Conservation (phyloP, 2,797 vertebrate species). For the Aphelocoma californica region DNA sequence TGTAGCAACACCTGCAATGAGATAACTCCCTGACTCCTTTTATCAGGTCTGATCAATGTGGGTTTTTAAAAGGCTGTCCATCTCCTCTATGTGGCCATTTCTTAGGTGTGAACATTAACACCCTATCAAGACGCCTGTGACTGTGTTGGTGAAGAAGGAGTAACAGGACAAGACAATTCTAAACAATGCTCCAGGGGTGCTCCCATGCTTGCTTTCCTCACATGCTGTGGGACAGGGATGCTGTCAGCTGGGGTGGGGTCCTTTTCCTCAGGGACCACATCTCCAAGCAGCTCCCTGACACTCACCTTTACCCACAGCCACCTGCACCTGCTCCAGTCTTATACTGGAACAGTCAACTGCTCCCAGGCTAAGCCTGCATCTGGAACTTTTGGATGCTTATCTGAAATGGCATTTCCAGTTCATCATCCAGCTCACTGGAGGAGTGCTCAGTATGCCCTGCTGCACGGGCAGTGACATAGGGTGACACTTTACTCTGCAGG, state of each 20-base stretch:
- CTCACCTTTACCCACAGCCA: background rate
- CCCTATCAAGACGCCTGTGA: background rate
- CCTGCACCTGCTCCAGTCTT: background rate
- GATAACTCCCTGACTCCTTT: background rate
- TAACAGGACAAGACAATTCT: background rate
- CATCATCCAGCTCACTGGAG: background rate
- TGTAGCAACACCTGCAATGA: background rate
- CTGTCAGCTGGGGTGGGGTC: accelerated
- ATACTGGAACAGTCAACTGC: background rate
- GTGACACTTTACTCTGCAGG: background rate
- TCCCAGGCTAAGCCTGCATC: background rate
- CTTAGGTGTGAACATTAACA: background rate
- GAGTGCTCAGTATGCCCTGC: background rate
- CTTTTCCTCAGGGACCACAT: background rate
- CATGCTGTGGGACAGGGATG: background rate
- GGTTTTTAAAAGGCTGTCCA: background rate
- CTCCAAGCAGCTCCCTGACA: background rate
- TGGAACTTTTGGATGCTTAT: background rate
- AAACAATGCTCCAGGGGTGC: background rate
- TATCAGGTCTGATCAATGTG: accelerated
- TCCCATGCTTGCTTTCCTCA: background rate
- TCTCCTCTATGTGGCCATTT: accelerated
- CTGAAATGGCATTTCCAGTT: constrained; percentile 9
- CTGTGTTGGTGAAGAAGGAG: background rate
- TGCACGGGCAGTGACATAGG: background rate